Percentiles rank a stretch among this genome's conserved stretches.
phyloP scores from a whole-genome alignment of 2,113 vertebrate genomes.

The Carassius auratus region DNA sequence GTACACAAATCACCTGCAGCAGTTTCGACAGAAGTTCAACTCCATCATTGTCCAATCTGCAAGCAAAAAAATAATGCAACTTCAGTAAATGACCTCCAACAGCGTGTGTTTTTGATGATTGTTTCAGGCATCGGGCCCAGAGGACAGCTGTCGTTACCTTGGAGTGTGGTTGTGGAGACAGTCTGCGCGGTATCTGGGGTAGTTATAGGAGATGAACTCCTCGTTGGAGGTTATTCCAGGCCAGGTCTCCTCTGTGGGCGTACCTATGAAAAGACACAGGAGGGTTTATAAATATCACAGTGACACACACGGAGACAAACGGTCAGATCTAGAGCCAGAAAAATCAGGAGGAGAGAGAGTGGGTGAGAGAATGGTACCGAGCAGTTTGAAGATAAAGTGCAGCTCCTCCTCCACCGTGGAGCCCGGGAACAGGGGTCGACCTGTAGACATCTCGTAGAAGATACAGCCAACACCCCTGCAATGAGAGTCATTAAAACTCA shows the following conservation, averaged over 20 bases:
- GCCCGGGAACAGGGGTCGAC: conserved; percentile 87
- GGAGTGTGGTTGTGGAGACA: conserved; percentile 77
- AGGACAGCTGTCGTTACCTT: conserved; percentile 63
- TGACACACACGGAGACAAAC: conserved; percentile 15
- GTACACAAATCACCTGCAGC: conserved; percentile 80
- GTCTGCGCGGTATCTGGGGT: conserved; percentile 76
- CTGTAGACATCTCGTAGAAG: conserved; percentile 91
- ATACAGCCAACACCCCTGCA: conserved; percentile 90
- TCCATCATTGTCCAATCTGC: conserved; percentile 84
- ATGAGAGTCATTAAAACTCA: neutral
- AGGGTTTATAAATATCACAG: conserved; percentile 45
- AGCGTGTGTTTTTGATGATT: neutral
- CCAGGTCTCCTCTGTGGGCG: conserved; percentile 78
- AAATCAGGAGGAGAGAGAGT: neutral
- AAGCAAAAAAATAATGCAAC: conserved; percentile 40
- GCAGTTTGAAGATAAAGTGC: conserved; percentile 90
- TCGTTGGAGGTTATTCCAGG: conserved; percentile 76
- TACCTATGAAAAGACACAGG: conserved; percentile 65
- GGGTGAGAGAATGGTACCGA: conserved; percentile 72
- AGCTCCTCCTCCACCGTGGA: conserved; percentile 91
- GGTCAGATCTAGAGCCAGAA: conserved; percentile 30
- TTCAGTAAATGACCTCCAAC: conserved; percentile 1
- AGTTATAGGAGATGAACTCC: conserved; percentile 77
- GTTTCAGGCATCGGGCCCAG: neutral
- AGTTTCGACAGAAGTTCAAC: conserved; percentile 86